Evolutionary conservation across 2,888 invertebrate species (phyloP), one percentile per base, ranked within the genome.

Genomic region (Antheraea yamamai): DNA sequence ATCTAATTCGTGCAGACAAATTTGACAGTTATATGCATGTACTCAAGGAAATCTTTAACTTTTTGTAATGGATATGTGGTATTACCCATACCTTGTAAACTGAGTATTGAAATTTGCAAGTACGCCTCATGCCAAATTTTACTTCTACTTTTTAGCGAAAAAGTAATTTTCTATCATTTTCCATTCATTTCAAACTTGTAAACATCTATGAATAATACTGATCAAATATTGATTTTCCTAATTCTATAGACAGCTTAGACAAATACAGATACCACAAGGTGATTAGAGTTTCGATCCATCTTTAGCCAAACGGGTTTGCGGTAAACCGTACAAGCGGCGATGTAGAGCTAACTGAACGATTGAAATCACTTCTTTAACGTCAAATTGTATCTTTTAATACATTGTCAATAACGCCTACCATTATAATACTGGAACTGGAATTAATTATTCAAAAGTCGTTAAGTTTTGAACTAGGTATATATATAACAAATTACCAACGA

Each of bases 201-300:
- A 39, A 39, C 35, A 39, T 39, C 6, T 47, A 12, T 47, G 12
- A 47, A 47, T 47, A 47, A 12, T 55, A 55, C 12, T 52, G 14
- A 52, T 16, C 16, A 10, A 1, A 66, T 26, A 66, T 66, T 66
- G 66, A 14, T 12, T 26, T 30, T 16, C 66, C 23, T 30, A 30
- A 14, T 26, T 66, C 66, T 16, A 26, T 30, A 66, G 26, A 35
- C 7, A 35, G 68, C 16, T 68, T 68, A 68, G 68, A 35, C 18
- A 68, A 35, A 68, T 35, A 26, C 64, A 64, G 64, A 64, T 26
- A 68, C 35, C 68, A 35, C 68, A 68, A 68, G 68, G 68, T 68
- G 68, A 68, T 68, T 68, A 68, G 30, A 35, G 35, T 3, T 7
- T 18, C 18, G 68, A 35, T 35, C 18, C 61, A 2, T 35, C 18